Evolutionary conservation across 2,113 vertebrate species (phyloP), one percentile per base, ranked within the genome.

Genomic region (Shinisaurus crocodilurus): DNA sequence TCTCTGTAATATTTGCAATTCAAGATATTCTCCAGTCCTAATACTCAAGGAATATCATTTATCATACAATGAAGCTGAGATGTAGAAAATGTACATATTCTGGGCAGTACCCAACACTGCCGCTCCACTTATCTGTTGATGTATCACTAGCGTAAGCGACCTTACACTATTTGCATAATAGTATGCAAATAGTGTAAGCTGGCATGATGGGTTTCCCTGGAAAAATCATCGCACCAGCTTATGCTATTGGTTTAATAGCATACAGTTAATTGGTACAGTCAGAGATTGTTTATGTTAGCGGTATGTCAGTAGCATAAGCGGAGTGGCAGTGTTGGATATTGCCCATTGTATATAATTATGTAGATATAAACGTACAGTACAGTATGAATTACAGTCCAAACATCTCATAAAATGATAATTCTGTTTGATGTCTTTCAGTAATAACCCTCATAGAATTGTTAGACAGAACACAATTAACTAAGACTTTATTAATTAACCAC

Each of bases 401-500:
- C 91, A 84, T 91, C 94, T 65, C 89, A 96, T 85, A 92, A 94
- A 96, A 94, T 94, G 94, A 89, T 94, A 95, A 92, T 95, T 70
- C 7, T 43, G 88, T 94, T 96, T 96, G 88, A 94, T 96, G 86
- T 92, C 80, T 95, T 93, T 95, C 94, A 95, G 91, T 94, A 93
- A 96, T 94, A 96, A 96, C 76, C 94, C 92, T 93, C 27, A 88
- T 90, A 93, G 95, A 94, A 95, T 5, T 95, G 79, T 86, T 93
- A 95, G 89, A 82, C 91, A 96, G 94, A 95, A 96, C 92, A 95
- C 95, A 96, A 92, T 97, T 97, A 96, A 94, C 87, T 90, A 50
- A 86, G 94, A 89, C 84, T 95, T 96, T 96, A 95, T 96, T 97
- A 96, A 97, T 96, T 96, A 96, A 94, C 92, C 79, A 92, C 93